Evolutionary conservation across 30 jellyfish, hydroid and myxozoan genomes (phyloP), one percentile per base, ranked within the genome.

Genomic region (Hydractinia echinata): DNA sequence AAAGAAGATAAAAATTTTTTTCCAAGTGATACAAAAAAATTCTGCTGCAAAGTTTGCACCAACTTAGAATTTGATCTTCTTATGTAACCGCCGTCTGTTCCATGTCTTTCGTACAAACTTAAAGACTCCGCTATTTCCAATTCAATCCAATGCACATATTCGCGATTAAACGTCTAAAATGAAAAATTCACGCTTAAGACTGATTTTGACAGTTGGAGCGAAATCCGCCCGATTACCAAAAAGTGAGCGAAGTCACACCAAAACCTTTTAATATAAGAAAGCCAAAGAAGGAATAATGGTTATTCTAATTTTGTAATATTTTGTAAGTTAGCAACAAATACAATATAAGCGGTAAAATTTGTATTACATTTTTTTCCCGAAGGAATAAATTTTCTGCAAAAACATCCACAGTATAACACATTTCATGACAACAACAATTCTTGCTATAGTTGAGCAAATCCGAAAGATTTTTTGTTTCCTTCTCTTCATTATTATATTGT

Each of bases 91-190:
- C 95, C 98, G 19, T 87, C 93, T 53, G 78, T 87, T 10, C 94
- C 87, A 10, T 72, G 87, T 74, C 86, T 74, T 70, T 92, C 92
- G 87, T 62, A 92, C 66, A 83, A 77, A 10, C 95, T 83, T 54
- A 92, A 79, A 8, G 98, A 95, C 66, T 92, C 95, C 2, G 96
- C 96, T 18, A 92, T 76, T 66, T 86, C 98, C 20, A 70, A 61
- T 76, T 92, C 98, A 20, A 92, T 86, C 98, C 98, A 92, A 76
- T 74, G 90, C 8, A 92, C 98, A 72, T 92, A 92, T 66, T 87
- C 95, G 16, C 84, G 70, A 71, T 83, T 82, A 66, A 76, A 83
- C 21, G 89, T 72, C 98, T 92, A 76, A 62, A 54, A 69, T 8
- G n/a, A 54, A 76, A 19, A 9, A 44, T n/a, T 64, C 39, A 13